These are phyloP conservation scores for Tyto alba DNA, from an alignment of 2,113 vertebrate species.

Conservation along the genomic window DNA sequence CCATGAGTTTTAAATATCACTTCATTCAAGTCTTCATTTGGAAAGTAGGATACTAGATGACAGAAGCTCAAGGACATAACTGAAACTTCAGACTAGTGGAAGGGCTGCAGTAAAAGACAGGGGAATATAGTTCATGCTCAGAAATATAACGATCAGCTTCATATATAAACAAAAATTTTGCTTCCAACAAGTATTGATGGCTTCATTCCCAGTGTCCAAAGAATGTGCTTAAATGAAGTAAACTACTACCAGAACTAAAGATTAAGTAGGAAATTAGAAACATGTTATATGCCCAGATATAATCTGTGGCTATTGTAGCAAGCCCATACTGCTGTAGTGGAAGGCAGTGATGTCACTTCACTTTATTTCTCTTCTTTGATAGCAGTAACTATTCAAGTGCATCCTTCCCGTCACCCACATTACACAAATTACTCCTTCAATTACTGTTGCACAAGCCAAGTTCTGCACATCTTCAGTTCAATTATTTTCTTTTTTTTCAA, in stretches of 20 bases:
- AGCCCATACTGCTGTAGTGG: neutral
- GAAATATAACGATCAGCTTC: neutral
- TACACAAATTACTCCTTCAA: neutral
- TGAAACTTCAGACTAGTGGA: neutral
- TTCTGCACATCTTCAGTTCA: neutral
- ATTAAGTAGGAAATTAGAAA: neutral
- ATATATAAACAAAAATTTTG: neutral
- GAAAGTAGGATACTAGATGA: neutral
- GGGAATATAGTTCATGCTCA: neutral
- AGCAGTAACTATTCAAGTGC: neutral
- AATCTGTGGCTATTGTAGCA: neutral
- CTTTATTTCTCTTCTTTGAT: neutral
- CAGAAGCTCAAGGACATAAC: neutral
- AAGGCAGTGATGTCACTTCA: neutral
- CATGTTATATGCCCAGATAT: neutral
- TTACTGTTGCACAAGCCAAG: neutral
- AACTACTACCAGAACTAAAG: neutral
- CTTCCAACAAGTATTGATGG: neutral
- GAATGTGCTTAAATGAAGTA: neutral
- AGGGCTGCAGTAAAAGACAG: neutral
- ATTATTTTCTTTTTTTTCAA: neutral
- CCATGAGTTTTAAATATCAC: neutral
- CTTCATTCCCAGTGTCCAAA: neutral
- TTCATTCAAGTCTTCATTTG: neutral
- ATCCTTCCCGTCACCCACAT: neutral